Evolutionary conservation across 2,797 vertebrate genomes (phyloP).

Genomic region (Intellagama lesueurii): DNA sequence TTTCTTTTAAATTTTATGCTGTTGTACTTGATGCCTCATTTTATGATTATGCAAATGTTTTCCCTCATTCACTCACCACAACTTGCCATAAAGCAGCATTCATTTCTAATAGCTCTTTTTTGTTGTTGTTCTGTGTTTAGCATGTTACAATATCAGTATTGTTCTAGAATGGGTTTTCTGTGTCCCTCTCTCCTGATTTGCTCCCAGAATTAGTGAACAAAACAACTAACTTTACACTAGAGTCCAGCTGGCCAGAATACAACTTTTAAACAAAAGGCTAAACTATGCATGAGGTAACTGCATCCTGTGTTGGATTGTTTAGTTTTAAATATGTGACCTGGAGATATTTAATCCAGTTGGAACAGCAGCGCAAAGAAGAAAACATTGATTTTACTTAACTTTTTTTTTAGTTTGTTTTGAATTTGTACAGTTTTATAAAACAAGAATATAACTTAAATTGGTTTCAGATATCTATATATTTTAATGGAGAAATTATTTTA

Average conservation of each 20-base stretch:
- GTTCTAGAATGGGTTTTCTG: constrained; percentile 59
- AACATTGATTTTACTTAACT: constrained; percentile 32
- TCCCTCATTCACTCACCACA: constrained; percentile 1
- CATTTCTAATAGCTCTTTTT: constrained; percentile 58
- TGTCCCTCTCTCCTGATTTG: constrained; percentile 64
- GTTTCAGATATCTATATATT: constrained; percentile 21
- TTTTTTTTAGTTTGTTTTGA: constrained; percentile 22
- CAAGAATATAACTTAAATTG: constrained; percentile 12
- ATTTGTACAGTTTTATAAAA: background rate
- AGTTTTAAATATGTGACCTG: constrained; percentile 78
- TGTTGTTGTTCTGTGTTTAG: constrained; percentile 24
- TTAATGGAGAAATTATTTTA: constrained; percentile 66
- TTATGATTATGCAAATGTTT: constrained; percentile 6
- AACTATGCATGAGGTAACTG: constrained; percentile 83
- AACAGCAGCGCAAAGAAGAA: constrained; percentile 54
- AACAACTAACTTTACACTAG: constrained; percentile 71
- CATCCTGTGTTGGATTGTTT: constrained; percentile 76
- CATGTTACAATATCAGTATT: constrained; percentile 67
- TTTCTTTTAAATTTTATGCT: background rate
- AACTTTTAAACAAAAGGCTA: constrained; percentile 82
- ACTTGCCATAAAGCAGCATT: constrained; percentile 49
- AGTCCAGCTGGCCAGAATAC: constrained; percentile 78
- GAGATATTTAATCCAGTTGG: constrained; percentile 68
- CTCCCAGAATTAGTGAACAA: constrained; percentile 69
- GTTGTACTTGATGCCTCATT: constrained; percentile 17